phyloP scores from a whole-genome alignment of 1,140 invertebrate genomes.

The Protaetia brevitarsis region DNA sequence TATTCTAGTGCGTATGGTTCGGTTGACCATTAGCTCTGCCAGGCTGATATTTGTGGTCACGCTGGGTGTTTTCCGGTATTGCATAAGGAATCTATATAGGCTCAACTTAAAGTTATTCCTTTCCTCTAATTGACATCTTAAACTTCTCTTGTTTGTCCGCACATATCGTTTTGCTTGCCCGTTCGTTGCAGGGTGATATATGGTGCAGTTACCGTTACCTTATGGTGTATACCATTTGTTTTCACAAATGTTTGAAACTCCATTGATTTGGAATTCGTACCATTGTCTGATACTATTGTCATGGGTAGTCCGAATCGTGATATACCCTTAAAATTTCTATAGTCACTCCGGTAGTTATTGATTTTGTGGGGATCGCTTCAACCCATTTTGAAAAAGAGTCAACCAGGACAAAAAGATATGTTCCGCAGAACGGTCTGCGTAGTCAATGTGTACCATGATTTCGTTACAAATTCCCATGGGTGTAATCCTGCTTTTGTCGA shows the following conservation, averaged over 20 bases:
- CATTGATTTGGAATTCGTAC: conserved; percentile 26
- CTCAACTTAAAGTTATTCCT: neutral
- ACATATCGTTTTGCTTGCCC: conserved; percentile 21
- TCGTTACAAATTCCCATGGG: no score
- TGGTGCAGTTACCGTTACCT: conserved; percentile 6
- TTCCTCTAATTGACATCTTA: neutral
- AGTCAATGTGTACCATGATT: no score
- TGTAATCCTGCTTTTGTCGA: no score
- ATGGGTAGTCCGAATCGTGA: no score
- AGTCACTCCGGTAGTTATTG: no score
- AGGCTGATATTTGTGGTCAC: neutral
- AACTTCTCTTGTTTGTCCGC: conserved; percentile 25
- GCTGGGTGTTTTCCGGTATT: conserved; percentile 4
- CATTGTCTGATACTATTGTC: conserved; percentile 31
- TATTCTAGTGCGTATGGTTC: conserved; percentile 2
- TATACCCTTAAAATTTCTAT: no score
- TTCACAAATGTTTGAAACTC: conserved; percentile 30
- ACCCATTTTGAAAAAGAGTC: no score
- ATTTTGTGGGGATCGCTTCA: no score
- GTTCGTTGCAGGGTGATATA: conserved; percentile 25
- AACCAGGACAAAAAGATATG: no score
- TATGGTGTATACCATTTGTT: conserved; percentile 2
- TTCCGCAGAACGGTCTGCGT: no score
- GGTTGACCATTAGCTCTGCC: neutral
- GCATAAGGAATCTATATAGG: neutral